Conservation (phyloP, 2,797 vertebrate species). For the Fistularia tabacaria region DNA sequence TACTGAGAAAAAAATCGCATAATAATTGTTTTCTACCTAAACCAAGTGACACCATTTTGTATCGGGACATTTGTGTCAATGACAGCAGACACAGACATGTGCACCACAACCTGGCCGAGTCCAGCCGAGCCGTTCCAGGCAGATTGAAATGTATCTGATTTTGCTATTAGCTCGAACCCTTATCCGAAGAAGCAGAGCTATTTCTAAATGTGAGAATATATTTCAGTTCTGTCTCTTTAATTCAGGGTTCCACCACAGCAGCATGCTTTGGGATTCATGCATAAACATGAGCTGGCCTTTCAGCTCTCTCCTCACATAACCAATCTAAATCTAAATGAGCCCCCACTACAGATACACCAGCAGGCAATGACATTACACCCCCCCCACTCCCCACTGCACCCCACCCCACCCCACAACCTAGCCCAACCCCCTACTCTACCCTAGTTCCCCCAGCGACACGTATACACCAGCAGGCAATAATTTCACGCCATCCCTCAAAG, state of each 20-base stretch:
- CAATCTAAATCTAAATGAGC: conserved; percentile 82
- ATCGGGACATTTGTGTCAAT: not conserved
- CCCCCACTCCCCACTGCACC: conserved; percentile 15
- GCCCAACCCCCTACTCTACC: conserved; percentile 63
- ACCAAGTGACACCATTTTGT: no score
- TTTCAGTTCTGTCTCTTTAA: conserved; percentile 75
- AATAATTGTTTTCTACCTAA: no score
- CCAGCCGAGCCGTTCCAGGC: conserved; percentile 9
- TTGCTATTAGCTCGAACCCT: conserved; percentile 34
- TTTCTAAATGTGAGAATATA: conserved; percentile 56
- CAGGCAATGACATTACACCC: conserved; percentile 76
- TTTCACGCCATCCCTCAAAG: conserved; percentile 75
- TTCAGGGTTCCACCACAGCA: conserved; percentile 62
- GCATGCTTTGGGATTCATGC: conserved; percentile 74
- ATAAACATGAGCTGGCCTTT: conserved; percentile 81
- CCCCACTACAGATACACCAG: conserved; percentile 77
- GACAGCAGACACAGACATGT: not conserved
- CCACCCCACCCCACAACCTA: conserved; percentile 19
- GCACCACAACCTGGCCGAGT: conserved; percentile 19
- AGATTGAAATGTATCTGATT: conserved; percentile 54
- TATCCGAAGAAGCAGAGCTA: conserved; percentile 59
- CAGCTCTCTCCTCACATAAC: conserved; percentile 78
- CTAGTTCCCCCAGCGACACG: conserved; percentile 70
- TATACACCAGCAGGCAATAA: conserved; percentile 79
- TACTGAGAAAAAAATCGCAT: no score